These are phyloP conservation scores for Morus bassanus DNA, from an alignment of 2,797 vertebrate species.

Conservation along the genomic window DNA sequence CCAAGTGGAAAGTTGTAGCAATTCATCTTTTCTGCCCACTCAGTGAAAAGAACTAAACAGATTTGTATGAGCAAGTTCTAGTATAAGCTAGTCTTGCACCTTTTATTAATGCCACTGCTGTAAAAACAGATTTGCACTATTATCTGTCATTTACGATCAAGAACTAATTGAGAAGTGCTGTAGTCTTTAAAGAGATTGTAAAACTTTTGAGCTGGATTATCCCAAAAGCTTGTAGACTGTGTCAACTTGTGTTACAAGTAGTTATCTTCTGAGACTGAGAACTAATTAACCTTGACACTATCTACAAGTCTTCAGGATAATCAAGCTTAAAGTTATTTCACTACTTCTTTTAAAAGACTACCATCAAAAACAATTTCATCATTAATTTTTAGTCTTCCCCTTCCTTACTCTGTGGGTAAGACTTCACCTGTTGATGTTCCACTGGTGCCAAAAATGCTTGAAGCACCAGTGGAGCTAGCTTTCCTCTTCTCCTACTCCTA, in stretches of 20 bases:
- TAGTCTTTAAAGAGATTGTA: background rate
- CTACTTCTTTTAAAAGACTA: background rate
- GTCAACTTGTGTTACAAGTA: background rate
- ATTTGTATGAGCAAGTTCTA: background rate
- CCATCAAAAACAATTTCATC: background rate
- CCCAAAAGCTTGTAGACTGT: background rate
- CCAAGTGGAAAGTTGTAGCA: background rate
- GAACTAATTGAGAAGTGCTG: background rate
- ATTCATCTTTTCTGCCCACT: background rate
- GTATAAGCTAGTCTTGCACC: background rate
- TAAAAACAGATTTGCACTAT: background rate
- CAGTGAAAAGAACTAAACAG: background rate
- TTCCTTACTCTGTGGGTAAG: background rate
- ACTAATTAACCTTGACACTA: background rate
- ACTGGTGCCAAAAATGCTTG: background rate
- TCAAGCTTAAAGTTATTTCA: background rate
- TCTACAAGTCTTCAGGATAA: background rate
- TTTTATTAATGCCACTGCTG: background rate
- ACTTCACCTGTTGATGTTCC: background rate
- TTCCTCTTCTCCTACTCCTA: background rate
- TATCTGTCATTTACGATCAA: background rate
- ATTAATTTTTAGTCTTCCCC: background rate
- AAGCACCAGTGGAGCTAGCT: background rate
- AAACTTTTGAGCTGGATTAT: background rate
- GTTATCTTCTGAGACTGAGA: background rate